Conservation (phyloP, 2,113 vertebrate genomes). For the Pelecanus crispus region DNA sequence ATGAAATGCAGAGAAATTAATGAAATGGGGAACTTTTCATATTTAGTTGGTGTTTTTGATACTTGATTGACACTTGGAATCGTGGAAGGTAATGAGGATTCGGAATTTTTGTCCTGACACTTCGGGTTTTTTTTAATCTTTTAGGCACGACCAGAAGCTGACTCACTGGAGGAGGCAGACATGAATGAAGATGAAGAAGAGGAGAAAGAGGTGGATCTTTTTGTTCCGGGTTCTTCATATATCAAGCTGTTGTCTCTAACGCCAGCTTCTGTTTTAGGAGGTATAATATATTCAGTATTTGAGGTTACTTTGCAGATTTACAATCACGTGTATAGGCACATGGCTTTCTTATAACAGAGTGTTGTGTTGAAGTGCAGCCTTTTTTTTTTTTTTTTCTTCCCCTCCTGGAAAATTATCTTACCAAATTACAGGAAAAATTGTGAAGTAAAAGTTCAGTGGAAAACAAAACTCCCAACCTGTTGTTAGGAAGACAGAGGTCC, state of each 20-base stretch:
- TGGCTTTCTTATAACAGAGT: background rate
- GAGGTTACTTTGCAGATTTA: background rate
- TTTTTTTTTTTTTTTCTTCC: background rate
- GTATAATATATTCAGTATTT: slow-evolving; percentile 56
- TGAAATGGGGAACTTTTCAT: background rate
- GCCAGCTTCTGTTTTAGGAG: slow-evolving; percentile 74
- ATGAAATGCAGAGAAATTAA: background rate
- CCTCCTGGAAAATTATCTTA: background rate
- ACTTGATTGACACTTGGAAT: background rate
- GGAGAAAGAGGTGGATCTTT: slow-evolving; percentile 76
- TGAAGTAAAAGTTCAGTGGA: background rate
- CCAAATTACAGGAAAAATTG: background rate
- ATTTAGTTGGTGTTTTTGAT: background rate
- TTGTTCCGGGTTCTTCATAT: slow-evolving; percentile 86
- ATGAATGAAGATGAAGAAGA: slow-evolving; percentile 66
- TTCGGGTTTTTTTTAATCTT: background rate
- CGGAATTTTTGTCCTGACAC: background rate
- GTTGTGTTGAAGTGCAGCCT: background rate
- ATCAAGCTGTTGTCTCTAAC: slow-evolving; percentile 83
- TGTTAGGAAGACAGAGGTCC: background rate
- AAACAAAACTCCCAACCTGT: background rate
- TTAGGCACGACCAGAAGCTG: slow-evolving; percentile 77
- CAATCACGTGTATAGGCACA: background rate
- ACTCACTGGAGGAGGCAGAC: slow-evolving; percentile 56
- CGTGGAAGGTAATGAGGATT: background rate